Percentiles rank a stretch among this genome's conserved stretches.
phyloP scores from a whole-genome alignment of 2,797 vertebrate genomes.

The Hydrophis major region DNA sequence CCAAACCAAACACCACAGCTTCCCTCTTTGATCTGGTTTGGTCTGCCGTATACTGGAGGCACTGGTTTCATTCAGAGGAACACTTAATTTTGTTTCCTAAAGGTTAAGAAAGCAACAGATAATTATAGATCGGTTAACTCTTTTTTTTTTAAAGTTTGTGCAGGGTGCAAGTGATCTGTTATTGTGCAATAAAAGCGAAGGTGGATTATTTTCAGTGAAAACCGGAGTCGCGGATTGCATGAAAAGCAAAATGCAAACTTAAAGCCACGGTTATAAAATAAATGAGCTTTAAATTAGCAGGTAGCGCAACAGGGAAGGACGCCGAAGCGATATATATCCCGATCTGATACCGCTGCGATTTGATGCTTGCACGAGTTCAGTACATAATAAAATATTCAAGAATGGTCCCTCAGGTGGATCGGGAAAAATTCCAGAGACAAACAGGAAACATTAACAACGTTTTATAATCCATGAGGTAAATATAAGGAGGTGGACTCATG shows the following conservation, averaged over 20 bases:
- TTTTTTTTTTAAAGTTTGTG: not conserved
- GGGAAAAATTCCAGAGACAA: not conserved
- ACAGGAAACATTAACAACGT: not conserved
- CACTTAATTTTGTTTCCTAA: not conserved
- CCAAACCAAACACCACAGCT: not conserved
- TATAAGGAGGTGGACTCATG: not conserved
- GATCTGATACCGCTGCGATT: not conserved
- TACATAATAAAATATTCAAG: not conserved
- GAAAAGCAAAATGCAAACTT: not conserved
- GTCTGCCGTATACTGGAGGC: not conserved
- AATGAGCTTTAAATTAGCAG: not conserved
- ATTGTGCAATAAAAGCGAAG: not conserved
- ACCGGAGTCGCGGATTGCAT: rapidly evolving
- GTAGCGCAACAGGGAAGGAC: not conserved
- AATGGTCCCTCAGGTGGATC: not conserved
- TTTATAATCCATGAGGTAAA: not conserved
- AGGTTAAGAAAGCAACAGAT: not conserved
- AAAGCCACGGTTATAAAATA: not conserved
- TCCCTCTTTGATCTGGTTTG: not conserved
- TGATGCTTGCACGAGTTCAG: not conserved
- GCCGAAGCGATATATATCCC: not conserved
- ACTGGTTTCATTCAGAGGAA: not conserved
- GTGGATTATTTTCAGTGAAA: not conserved
- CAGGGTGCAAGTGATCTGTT: too few species aligned
- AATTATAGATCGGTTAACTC: not conserved